These are phyloP conservation scores for Eriocheir sinensis DNA, from an alignment of 1,140 invertebrate genomes.

Conservation along the genomic window DNA sequence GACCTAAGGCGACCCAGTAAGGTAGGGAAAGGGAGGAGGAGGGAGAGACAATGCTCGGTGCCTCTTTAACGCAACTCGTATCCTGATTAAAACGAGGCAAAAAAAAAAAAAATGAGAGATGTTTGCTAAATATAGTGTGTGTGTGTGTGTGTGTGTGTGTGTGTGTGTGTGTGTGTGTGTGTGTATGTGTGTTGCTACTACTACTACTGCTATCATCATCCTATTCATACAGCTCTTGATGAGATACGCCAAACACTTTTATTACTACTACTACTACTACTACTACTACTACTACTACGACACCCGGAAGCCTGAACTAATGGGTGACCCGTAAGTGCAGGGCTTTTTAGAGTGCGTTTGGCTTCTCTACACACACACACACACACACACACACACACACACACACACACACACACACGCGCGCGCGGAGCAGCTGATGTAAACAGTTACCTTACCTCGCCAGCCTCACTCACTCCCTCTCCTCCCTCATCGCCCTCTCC, in stretches of 20 bases:
- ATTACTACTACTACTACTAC: constrained; percentile 24
- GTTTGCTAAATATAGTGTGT: no score
- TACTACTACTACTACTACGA: neutral
- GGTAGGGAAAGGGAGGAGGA: no score
- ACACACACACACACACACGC: no score
- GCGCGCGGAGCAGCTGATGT: neutral
- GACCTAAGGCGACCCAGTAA: neutral
- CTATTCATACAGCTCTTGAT: neutral
- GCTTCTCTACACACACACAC: neutral
- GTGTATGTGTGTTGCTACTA: no score
- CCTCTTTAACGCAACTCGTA: no score
- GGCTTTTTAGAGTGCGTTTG: neutral
- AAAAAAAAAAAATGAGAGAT: no score
- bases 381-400: neutral
- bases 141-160: no score
- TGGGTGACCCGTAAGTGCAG: neutral
- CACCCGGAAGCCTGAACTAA: neutral
- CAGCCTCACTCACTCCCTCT: neutral
- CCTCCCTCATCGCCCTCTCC: neutral
- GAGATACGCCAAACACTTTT: neutral
- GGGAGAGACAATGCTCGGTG: no score
- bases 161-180: no score
- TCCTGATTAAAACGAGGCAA: no score
- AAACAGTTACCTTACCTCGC: neutral
- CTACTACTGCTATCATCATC: neutral